A percentile compares a stretch with the other conserved stretches of the same genome.
These are phyloP conservation scores for Callocephalon fimbriatum DNA, from an alignment of 2,113 vertebrate genomes.

Conservation along the genomic window DNA sequence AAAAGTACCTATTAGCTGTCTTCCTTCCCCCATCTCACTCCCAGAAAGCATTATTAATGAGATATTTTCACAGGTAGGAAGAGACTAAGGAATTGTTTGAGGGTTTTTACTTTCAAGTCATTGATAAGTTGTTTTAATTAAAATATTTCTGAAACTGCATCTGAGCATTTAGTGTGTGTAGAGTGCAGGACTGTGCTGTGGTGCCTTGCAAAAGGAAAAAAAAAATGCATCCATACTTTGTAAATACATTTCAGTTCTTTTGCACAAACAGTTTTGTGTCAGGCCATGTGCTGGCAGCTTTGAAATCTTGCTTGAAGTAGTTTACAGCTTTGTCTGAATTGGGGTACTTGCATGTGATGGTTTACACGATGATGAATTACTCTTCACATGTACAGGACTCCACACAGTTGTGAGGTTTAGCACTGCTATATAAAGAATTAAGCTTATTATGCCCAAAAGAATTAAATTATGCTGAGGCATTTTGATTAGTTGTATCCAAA, in stretches of 20 bases:
- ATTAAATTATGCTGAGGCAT: slow-evolving; percentile 41
- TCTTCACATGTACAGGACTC: not conserved
- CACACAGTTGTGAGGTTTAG: not conserved
- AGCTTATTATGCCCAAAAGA: not conserved
- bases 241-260: not conserved
- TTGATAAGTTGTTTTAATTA: not conserved
- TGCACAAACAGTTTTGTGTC: not conserved
- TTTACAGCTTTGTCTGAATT: not conserved
- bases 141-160: not conserved
- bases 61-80: not conserved
- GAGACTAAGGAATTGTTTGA: not conserved
- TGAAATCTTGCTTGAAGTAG: not conserved
- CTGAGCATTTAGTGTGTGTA: not conserved
- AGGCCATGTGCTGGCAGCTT: not conserved
- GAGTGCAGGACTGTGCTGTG: not conserved
- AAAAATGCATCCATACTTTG: not conserved
- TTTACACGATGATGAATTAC: not conserved
- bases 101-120: not conserved
- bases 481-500: slow-evolving; percentile 41
- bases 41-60: not conserved
- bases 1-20: not conserved
- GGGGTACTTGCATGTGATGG: not conserved
- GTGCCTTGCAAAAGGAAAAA: not conserved
- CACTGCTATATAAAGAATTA: slow-evolving; percentile 52
- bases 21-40: not conserved